phyloP scores from a whole-genome alignment of 1,140 invertebrate genomes.

The Lepidurus apus region DNA sequence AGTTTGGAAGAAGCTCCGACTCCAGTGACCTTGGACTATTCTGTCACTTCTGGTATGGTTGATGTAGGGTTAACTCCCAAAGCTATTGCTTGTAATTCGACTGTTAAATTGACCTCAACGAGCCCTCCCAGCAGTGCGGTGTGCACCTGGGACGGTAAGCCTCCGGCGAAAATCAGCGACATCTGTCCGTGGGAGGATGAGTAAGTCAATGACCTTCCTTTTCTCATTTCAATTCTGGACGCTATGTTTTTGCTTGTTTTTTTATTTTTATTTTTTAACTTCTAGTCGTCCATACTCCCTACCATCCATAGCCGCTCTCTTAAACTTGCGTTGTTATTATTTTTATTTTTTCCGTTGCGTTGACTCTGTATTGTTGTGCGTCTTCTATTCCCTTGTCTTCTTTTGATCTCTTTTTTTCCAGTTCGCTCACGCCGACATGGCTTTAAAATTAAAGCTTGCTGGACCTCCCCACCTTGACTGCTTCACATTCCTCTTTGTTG shows the following conservation, averaged over 20 bases:
- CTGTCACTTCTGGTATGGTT: slow-evolving; percentile 26
- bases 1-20: slow-evolving; percentile 35
- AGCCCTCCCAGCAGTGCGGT: slow-evolving; percentile 27
- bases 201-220: slow-evolving; percentile 36
- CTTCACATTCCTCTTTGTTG: slow-evolving; percentile 19
- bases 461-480: slow-evolving; percentile 23
- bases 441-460: slow-evolving; percentile 33
- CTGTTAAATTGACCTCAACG: slow-evolving; percentile 13
- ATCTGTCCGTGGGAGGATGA: slow-evolving; percentile 41
- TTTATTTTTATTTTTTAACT: background rate
- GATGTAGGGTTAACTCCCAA: slow-evolving; percentile 34
- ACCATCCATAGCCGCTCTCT: slow-evolving; percentile 22
- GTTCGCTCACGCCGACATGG: slow-evolving; percentile 36
- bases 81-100: slow-evolving; percentile 31
- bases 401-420: slow-evolving; percentile 33
- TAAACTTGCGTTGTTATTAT: background rate
- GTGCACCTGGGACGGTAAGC: slow-evolving; percentile 30
- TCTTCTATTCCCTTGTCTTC: slow-evolving; percentile 23
- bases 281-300: slow-evolving; percentile 13
- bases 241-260: background rate
- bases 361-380: background rate
- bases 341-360: slow-evolving; percentile 17
- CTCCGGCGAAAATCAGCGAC: slow-evolving; percentile 37
- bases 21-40: slow-evolving; percentile 36
- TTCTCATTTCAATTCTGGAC: background rate